A percentile compares a stretch with the other conserved stretches of the same genome.
These are phyloP conservation scores for Enchytraeus crypticus DNA, from an alignment of 2,888 invertebrate genomes.

Conservation along the genomic window DNA sequence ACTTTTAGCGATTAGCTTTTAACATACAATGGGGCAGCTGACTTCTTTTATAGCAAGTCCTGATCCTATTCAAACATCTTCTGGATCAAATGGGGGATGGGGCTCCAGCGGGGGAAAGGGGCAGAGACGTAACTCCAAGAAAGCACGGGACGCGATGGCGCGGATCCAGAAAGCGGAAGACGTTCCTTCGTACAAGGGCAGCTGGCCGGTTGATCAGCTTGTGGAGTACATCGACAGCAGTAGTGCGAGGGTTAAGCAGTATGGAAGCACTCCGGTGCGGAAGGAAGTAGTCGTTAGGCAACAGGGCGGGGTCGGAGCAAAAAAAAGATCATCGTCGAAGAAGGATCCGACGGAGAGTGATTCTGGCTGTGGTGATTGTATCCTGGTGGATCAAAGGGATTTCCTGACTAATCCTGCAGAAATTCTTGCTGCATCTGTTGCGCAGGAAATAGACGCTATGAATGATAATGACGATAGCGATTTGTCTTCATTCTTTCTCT, in stretches of 20 bases:
- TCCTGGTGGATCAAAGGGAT: neutral
- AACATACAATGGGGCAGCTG: no score
- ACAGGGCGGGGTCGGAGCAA: neutral
- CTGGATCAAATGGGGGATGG: no score
- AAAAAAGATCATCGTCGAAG: no score
- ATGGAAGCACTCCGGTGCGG: neutral
- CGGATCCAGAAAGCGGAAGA: neutral
- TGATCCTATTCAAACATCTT: no score
- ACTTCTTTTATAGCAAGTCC: no score
- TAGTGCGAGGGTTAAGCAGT: neutral
- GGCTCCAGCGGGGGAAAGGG: neutral
- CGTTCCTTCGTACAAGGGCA: neutral
- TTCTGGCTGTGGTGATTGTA: neutral
- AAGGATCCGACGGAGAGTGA: slow-evolving; percentile 1
- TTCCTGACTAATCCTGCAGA: neutral
- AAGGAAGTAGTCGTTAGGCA: neutral
- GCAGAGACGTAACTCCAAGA: neutral
- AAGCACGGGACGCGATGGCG: neutral
- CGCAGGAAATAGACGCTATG: neutral
- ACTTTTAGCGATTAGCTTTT: no score
- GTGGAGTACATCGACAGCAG: neutral
- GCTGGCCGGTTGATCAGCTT: neutral
- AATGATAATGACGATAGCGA: neutral
- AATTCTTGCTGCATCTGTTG: neutral
- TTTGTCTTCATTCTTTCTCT: neutral